A percentile compares a stretch with the other conserved stretches of the same genome.
These are phyloP conservation scores for Cotesia chilonis DNA, from an alignment of 1,140 invertebrate species.

Conservation along the genomic window DNA sequence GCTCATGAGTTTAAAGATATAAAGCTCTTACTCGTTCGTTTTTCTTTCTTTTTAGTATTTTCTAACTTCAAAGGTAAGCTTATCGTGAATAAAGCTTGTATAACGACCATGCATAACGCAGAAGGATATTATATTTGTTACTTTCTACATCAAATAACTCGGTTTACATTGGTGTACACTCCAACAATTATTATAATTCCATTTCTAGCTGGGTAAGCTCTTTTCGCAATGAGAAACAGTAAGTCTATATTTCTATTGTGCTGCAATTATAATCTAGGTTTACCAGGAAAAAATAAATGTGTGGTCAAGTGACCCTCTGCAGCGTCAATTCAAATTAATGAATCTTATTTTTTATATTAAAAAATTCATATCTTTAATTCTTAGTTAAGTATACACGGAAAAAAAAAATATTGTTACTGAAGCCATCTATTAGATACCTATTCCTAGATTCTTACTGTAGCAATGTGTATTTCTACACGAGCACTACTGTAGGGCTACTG, in stretches of 20 bases:
- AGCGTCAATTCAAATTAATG: neutral
- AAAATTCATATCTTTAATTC: too few species aligned
- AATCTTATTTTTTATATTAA: too few species aligned
- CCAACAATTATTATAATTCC: conserved; percentile 41
- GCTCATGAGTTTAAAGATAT: conserved; percentile 31
- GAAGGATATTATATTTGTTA: conserved; percentile 38
- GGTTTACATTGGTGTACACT: conserved; percentile 39
- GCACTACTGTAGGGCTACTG: too few species aligned
- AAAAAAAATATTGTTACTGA: too few species aligned
- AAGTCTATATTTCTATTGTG: neutral
- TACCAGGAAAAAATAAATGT: neutral
- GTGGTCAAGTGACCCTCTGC: neutral
- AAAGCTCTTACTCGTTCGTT: neutral
- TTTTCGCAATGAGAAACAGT: conserved; percentile 21
- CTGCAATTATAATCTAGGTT: conserved; percentile 3
- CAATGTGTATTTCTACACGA: too few species aligned
- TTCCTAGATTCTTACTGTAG: too few species aligned
- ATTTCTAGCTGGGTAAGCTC: conserved; percentile 33
- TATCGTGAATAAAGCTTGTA: neutral
- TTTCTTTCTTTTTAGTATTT: neutral
- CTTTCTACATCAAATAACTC: conserved; percentile 29
- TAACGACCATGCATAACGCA: conserved; percentile 16
- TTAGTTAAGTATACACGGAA: too few species aligned
- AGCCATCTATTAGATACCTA: too few species aligned
- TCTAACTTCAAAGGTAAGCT: conserved; percentile 3